A percentile compares a stretch with the other conserved stretches of the same genome.
Evolutionary conservation across 2,888 invertebrate species (phyloP).

Genomic region (Mythimna lalbum): DNA sequence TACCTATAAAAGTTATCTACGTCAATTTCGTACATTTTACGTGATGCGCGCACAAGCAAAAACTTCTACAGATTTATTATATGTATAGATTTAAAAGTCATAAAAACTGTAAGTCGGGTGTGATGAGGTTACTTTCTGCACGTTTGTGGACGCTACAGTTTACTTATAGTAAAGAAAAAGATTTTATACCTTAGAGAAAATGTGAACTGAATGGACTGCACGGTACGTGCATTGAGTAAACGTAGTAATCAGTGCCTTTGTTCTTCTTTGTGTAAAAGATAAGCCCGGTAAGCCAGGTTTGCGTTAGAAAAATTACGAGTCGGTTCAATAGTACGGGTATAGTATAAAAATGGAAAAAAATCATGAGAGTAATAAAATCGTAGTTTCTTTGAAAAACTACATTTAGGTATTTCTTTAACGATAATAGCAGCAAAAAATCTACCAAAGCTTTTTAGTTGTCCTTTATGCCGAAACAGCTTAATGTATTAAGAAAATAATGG

Average conservation of each 20-base stretch:
- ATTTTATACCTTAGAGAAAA: neutral
- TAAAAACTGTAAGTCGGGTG: neutral
- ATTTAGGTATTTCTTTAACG: neutral
- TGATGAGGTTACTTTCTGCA: neutral
- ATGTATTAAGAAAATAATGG: too few relatives aligned
- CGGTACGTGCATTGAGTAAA: conserved; percentile 9
- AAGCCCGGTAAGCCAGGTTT: neutral
- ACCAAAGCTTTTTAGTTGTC: too few relatives aligned
- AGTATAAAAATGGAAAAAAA: neutral
- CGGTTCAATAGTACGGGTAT: neutral
- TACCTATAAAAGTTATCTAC: too few relatives aligned
- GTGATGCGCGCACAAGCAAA: too few relatives aligned
- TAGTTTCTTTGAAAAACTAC: neutral
- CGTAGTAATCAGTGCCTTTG: conserved; percentile 22
- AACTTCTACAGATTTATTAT: too few relatives aligned
- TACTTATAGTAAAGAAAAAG: neutral
- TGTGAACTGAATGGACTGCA: neutral
- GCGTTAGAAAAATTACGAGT: neutral
- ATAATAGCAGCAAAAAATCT: too few relatives aligned
- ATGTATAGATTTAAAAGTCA: neutral
- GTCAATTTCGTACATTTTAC: too few relatives aligned
- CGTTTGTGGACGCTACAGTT: neutral
- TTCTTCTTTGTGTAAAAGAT: conserved; percentile 3
- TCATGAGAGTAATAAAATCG: neutral
- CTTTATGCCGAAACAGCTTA: too few relatives aligned